These are phyloP conservation scores for Mesembrinibis cayennensis DNA, from an alignment of 2,113 vertebrate species.

Conservation along the genomic window DNA sequence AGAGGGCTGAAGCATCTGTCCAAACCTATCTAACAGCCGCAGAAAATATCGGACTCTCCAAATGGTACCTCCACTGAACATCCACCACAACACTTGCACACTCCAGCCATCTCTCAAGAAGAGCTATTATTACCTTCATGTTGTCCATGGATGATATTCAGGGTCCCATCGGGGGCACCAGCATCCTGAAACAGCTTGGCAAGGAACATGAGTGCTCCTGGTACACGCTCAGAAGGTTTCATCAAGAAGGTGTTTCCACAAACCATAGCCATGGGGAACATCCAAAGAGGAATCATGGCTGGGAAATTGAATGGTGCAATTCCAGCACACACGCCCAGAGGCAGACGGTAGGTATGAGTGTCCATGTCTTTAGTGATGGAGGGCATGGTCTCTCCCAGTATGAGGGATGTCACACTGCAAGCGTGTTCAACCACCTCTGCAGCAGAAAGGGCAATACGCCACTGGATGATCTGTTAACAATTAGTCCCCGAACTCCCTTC, in stretches of 20 bases:
- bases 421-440: slow-evolving; percentile 97
- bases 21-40: neutral
- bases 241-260: slow-evolving; percentile 95
- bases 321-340: slow-evolving; percentile 93
- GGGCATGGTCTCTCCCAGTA: slow-evolving; percentile 94
- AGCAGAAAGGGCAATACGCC: slow-evolving; percentile 11
- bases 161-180: slow-evolving; percentile 89
- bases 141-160: slow-evolving; percentile 95
- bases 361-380: slow-evolving; percentile 99
- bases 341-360: slow-evolving; percentile 90
- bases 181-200: slow-evolving; percentile 92
- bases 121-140: slow-evolving; percentile 79
- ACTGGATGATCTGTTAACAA: neutral
- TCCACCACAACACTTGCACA: neutral
- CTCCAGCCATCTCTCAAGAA: neutral
- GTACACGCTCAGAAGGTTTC: slow-evolving; percentile 95
- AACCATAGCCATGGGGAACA: slow-evolving; percentile 97
- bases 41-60: neutral
- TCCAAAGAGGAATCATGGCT: slow-evolving; percentile 99
- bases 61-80: neutral
- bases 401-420: slow-evolving; percentile 94
- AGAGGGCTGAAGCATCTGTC: neutral
- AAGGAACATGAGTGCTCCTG: slow-evolving; percentile 91
- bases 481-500: neutral
- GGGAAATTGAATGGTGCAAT: slow-evolving; percentile 97